Evolutionary conservation across 2,888 invertebrate genomes (phyloP).

Genomic region (Dryobotodes eremita): DNA sequence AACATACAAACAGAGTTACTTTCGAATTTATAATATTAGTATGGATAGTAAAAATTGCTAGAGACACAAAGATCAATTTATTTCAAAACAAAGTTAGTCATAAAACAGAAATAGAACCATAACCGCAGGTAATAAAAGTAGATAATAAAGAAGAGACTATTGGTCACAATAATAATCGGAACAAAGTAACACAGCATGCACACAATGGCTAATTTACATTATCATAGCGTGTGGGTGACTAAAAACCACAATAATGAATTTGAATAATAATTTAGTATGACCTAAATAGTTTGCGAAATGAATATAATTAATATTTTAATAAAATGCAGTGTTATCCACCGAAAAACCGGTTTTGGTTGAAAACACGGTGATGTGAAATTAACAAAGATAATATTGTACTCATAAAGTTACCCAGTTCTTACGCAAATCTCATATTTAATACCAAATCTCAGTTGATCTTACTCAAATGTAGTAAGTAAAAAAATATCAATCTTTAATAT

Average conservation of each 20-base stretch:
- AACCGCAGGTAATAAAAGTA: slow-evolving; percentile 18
- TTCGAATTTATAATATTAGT: no score
- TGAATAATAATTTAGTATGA: slow-evolving; percentile 50
- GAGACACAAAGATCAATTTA: background rate
- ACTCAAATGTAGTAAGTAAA: background rate
- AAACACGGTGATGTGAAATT: background rate
- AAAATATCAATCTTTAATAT: no score
- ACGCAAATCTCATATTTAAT: background rate
- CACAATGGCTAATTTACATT: slow-evolving; percentile 52
- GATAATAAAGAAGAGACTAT: slow-evolving; percentile 15
- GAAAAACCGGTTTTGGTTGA: background rate
- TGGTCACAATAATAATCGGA: slow-evolving; percentile 17
- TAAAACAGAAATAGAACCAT: slow-evolving; percentile 14
- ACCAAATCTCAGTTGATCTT: background rate
- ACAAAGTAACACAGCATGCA: slow-evolving; percentile 24
- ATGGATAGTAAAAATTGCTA: background rate
- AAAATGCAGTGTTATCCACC: slow-evolving; percentile 6
- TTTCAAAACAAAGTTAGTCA: background rate
- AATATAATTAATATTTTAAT: slow-evolving; percentile 19
- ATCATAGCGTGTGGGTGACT: slow-evolving; percentile 29
- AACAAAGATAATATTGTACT: background rate
- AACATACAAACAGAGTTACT: no score
- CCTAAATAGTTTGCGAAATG: slow-evolving; percentile 40
- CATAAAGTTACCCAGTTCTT: background rate
- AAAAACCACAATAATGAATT: slow-evolving; percentile 51